These are phyloP conservation scores for Eleginops maclovinus DNA, from an alignment of 2,113 vertebrate genomes.

Conservation along the genomic window DNA sequence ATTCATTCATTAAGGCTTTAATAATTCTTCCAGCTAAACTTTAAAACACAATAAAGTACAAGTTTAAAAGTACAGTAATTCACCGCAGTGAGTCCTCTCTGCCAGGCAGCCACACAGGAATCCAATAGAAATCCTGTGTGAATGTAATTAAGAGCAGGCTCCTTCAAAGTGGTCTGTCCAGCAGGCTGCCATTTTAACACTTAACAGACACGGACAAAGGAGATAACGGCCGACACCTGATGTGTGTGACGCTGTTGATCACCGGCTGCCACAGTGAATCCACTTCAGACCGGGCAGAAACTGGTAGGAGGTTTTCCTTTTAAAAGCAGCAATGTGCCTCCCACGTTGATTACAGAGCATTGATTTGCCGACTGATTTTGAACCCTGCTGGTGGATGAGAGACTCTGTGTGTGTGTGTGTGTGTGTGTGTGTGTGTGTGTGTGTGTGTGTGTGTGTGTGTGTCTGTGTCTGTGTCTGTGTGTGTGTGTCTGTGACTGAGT, in stretches of 20 bases:
- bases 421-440: too few relatives aligned
- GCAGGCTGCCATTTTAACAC: constrained; percentile 13
- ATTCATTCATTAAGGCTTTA: constrained; percentile 6
- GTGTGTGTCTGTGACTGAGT: not conserved
- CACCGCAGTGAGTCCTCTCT: not conserved
- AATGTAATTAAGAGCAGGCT: constrained; percentile 51
- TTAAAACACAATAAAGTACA: constrained; percentile 34
- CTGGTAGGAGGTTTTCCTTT: constrained; percentile 62
- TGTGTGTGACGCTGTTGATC: constrained; percentile 26
- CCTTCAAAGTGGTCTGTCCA: constrained; percentile 21
- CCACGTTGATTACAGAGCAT: constrained; percentile 57
- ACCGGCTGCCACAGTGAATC: constrained; percentile 23
- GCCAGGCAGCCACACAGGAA: constrained; percentile 49
- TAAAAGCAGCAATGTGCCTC: constrained; percentile 51
- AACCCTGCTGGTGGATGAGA: constrained; percentile 38
- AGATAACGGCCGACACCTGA: constrained; percentile 31
- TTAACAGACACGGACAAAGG: not conserved
- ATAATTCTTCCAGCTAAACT: constrained; percentile 49
- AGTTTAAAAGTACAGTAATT: constrained; percentile 14
- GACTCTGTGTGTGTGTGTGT: not conserved
- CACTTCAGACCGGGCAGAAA: constrained; percentile 26
- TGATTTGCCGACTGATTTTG: constrained; percentile 61
- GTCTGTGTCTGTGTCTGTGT: too few relatives aligned
- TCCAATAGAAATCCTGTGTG: constrained; percentile 52
- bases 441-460: too few relatives aligned